Conservation (phyloP, 2,113 vertebrate genomes). For the Calidris pugnax region DNA sequence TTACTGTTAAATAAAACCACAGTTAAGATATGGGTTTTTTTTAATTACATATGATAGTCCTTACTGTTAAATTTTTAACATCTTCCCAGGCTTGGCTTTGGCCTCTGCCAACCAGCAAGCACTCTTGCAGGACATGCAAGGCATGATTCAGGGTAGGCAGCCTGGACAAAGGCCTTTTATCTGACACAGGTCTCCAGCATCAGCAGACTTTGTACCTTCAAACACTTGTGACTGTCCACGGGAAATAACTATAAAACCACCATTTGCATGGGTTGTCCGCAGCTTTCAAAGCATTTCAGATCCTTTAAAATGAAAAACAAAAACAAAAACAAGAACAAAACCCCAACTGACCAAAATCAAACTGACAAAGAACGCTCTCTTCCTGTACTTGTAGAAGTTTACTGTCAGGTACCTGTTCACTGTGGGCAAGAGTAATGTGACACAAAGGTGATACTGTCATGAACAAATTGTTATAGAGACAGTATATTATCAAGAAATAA, state of each 20-base stretch:
- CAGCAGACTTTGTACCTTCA: not conserved
- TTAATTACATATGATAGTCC: not conserved
- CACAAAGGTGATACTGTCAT: not conserved
- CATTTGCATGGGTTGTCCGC: not conserved
- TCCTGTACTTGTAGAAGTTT: not conserved
- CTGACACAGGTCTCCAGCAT: not conserved
- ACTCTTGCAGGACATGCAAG: not conserved
- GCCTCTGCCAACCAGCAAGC: not conserved
- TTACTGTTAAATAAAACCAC: not conserved
- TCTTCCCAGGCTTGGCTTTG: not conserved
- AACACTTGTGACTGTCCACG: not conserved
- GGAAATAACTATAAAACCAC: not conserved
- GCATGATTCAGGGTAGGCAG: not conserved
- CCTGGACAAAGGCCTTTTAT: not conserved
- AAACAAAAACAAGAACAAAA: accelerated
- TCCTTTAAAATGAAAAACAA: not conserved
- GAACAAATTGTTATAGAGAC: not conserved
- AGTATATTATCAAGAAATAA: not conserved
- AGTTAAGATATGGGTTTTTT: not conserved
- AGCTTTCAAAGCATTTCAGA: not conserved
- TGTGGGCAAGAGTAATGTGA: not conserved
- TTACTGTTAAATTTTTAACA: not conserved
- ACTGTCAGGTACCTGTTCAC: not conserved
- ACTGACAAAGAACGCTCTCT: accelerated
- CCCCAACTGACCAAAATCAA: not conserved